A percentile compares a stretch with the other conserved stretches of the same genome.
Conservation (phyloP, 2,888 invertebrate genomes). For the Xestia sexstrigata region DNA sequence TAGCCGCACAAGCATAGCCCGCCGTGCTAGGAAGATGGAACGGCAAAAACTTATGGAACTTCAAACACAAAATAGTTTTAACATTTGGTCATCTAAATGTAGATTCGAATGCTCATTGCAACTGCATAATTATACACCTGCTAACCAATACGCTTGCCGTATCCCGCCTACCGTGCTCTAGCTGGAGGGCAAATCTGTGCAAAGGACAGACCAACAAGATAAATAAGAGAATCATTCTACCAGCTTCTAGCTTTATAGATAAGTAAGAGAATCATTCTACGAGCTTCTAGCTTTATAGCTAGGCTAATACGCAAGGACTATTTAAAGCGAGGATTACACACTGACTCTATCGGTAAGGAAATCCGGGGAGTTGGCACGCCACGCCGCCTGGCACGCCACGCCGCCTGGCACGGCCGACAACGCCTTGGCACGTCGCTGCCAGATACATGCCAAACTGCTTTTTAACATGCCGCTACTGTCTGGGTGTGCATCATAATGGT, state of each 20-base stretch:
- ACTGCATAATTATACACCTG: no score
- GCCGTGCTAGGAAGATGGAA: not conserved
- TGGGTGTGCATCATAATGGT: not conserved
- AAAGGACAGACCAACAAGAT: not conserved
- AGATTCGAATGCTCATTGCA: not conserved
- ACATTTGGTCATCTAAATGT: not conserved
- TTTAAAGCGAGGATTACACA: slow-evolving; percentile 25
- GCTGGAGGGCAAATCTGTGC: not conserved
- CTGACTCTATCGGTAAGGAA: slow-evolving; percentile 4
- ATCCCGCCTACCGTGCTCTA: not conserved
- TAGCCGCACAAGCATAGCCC: not conserved
- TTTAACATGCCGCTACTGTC: slow-evolving; percentile 37
- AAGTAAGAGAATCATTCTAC: not conserved
- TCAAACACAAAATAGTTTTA: not conserved
- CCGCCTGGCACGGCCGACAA: slow-evolving; percentile 46
- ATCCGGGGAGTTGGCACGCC: slow-evolving; percentile 30
- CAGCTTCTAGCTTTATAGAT: not conserved
- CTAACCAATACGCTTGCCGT: not conserved
- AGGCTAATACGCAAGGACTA: slow-evolving; percentile 4
- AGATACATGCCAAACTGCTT: slow-evolving; percentile 51
- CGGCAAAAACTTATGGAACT: not conserved
- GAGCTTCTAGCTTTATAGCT: not conserved
- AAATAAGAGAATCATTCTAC: not conserved
- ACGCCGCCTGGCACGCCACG: slow-evolving; percentile 44
- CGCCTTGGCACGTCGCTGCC: slow-evolving; percentile 42